Base-by-base conservation (phyloP, 1,140 invertebrate genomes). In the Triops cancriformis region DNA sequence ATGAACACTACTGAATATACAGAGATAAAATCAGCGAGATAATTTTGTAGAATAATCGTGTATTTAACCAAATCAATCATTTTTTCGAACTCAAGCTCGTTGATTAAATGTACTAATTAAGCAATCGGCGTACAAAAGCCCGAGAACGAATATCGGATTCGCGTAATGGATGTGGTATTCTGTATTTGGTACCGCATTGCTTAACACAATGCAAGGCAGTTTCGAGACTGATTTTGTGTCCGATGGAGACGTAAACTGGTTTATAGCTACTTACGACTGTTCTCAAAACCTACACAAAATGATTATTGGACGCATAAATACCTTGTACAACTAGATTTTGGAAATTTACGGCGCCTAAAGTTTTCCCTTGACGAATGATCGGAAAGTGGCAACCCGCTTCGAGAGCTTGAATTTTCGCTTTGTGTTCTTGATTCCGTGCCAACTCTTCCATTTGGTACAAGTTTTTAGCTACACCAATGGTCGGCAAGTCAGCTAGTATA, bases 121-220 rank as follows among this genome's bases (percentile, higher is more conserved):
- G 64, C 1, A 72, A 42, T 43, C 81, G 75, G 74, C 80, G 76
- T 28, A 82, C 26, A 26, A 76, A 43, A 73, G 81, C 78, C 73
- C 82, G 72, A 9, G 81, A 81, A 26, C 82, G 78, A 41, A 79
- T 76, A 75, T 83, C 82, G 26, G 82, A 86, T 82, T 83, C 81
- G 81, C 86, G 81, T 18, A 84, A 81, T 64, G 86, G 86, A 80
- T 87, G 86, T n/a, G 86, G 86, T 78, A 87, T 82, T 43, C 85
- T 80, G 79, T 83, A 85, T 80, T 84, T 83, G 72, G 82, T 84
- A 45, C 73, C 14, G 78, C 84, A 85, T 45, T 79, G 76, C 41
- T 84, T 79, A 5, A 86, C 85, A 12, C 86, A 79, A 78, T 80
- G 80, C 23, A 82, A 80, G 18, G 86, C 84, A 10, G 85, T 85